These are phyloP conservation scores for Drosophila rellima DNA, from an alignment of 2,888 invertebrate species.

Conservation along the genomic window DNA sequence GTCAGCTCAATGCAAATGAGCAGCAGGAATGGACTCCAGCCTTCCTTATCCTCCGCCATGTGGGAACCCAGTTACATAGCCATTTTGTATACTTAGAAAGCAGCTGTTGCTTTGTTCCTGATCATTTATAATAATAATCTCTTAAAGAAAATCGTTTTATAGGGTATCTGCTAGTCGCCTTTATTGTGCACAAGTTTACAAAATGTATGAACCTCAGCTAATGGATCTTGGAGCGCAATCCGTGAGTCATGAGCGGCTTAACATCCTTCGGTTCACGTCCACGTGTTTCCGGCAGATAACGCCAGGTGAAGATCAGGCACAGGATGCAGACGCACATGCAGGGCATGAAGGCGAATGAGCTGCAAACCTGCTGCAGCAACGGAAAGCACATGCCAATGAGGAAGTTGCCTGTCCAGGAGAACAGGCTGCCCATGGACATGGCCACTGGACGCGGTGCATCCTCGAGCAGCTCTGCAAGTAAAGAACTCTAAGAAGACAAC, in stretches of 20 bases:
- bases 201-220: slow-evolving; percentile 9
- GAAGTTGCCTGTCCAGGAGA: slow-evolving; percentile 95
- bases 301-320: slow-evolving; percentile 70
- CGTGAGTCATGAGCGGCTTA: slow-evolving; percentile 84
- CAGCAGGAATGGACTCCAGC: slow-evolving; percentile 85
- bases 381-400: slow-evolving; percentile 92
- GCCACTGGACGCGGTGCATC: slow-evolving; percentile 92
- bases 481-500: not conserved
- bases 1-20: slow-evolving; percentile 90
- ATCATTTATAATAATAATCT: too few species aligned
- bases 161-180: not conserved
- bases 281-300: slow-evolving; percentile 79
- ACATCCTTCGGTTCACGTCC: slow-evolving; percentile 75
- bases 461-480: slow-evolving; percentile 90
- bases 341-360: slow-evolving; percentile 91
- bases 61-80: not conserved
- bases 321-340: slow-evolving; percentile 87
- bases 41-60: slow-evolving; percentile 17
- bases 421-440: slow-evolving; percentile 94
- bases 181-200: not conserved
- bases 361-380: slow-evolving; percentile 87
- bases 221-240: slow-evolving; percentile 86
- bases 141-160: not conserved
- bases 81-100: slow-evolving; percentile 20
- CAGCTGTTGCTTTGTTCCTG: slow-evolving; percentile 3